phyloP scores from a whole-genome alignment of 2,888 invertebrate genomes.

The Penaeus monodon region DNA sequence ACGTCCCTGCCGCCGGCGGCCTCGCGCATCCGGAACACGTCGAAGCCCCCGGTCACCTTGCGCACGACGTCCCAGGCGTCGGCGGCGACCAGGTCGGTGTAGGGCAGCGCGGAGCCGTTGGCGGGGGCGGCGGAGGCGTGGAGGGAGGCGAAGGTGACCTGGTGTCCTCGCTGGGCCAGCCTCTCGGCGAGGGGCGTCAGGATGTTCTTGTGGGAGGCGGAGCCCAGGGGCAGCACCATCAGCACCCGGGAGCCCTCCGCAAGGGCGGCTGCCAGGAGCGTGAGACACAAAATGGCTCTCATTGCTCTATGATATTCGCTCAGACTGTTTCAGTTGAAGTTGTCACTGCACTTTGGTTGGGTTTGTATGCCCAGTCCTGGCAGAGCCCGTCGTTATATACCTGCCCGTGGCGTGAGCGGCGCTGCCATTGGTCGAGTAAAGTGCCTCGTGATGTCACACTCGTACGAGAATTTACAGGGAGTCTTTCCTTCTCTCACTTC shows the following conservation, averaged over 20 bases:
- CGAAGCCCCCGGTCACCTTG: slow-evolving; percentile 59
- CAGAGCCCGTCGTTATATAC: too few species aligned
- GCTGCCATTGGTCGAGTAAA: too few species aligned
- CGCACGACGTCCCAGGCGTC: slow-evolving; percentile 40
- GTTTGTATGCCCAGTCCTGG: not conserved
- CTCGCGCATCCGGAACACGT: slow-evolving; percentile 61
- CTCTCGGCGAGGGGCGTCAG: slow-evolving; percentile 62
- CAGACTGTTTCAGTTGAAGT: not conserved
- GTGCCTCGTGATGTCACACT: too few species aligned
- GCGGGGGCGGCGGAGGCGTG: slow-evolving; percentile 44
- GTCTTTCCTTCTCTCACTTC: too few species aligned
- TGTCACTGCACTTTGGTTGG: not conserved
- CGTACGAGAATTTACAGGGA: too few species aligned
- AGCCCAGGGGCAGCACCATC: slow-evolving; percentile 64
- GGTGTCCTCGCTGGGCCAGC: slow-evolving; percentile 56
- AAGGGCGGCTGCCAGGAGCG: not conserved
- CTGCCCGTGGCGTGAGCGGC: too few species aligned
- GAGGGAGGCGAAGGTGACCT: slow-evolving; percentile 63
- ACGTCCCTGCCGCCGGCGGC: slow-evolving; percentile 54
- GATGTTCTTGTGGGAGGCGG: slow-evolving; percentile 64
- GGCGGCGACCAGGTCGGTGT: slow-evolving; percentile 60
- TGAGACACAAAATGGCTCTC: slow-evolving; percentile 22
- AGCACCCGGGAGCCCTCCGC: slow-evolving; percentile 54
- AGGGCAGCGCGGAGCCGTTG: slow-evolving; percentile 36
- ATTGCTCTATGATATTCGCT: not conserved